Conservation (phyloP, 64 coral and sea anemone genomes). For the Montipora efflorescens region DNA sequence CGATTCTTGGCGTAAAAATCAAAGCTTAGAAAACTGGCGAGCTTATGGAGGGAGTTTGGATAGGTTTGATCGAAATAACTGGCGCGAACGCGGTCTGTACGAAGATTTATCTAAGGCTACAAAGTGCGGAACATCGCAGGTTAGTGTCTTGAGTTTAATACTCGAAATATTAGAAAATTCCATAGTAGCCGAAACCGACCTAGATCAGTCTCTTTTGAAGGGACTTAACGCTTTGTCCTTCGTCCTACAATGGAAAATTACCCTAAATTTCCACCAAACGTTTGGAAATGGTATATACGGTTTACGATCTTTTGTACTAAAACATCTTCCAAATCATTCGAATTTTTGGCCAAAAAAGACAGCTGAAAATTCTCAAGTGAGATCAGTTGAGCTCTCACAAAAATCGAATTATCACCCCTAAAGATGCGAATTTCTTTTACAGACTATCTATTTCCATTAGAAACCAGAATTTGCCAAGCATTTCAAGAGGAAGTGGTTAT, state of each 20-base stretch:
- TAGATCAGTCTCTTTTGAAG: too few species aligned
- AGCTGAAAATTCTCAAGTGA: not conserved
- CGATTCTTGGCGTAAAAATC: not conserved
- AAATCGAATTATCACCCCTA: not conserved
- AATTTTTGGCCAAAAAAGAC: not conserved
- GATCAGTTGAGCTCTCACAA: not conserved
- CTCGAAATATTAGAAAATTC: not conserved
- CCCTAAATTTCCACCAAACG: too few species aligned
- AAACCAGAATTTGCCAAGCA: not conserved
- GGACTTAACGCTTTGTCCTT: too few species aligned
- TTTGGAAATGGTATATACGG: too few species aligned
- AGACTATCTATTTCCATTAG: not conserved
- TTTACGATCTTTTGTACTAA: too few species aligned
- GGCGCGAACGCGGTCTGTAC: slow-evolving; percentile 17
- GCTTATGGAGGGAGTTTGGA: slow-evolving; percentile 19
- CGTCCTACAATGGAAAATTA: too few species aligned
- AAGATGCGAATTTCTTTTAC: not conserved
- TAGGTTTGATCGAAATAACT: slow-evolving; percentile 17
- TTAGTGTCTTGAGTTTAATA: not conserved
- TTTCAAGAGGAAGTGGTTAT: not conserved
- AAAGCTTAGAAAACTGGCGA: slow-evolving; percentile 4
- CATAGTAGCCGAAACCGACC: not conserved
- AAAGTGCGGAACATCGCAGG: slow-evolving; percentile 36
- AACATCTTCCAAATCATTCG: too few species aligned
- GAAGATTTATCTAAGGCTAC: slow-evolving; percentile 46